Percentiles rank a stretch among this genome's conserved stretches.
Evolutionary conservation across 2,797 vertebrate genomes (phyloP).

Genomic region (Cheirogaleus major): DNA sequence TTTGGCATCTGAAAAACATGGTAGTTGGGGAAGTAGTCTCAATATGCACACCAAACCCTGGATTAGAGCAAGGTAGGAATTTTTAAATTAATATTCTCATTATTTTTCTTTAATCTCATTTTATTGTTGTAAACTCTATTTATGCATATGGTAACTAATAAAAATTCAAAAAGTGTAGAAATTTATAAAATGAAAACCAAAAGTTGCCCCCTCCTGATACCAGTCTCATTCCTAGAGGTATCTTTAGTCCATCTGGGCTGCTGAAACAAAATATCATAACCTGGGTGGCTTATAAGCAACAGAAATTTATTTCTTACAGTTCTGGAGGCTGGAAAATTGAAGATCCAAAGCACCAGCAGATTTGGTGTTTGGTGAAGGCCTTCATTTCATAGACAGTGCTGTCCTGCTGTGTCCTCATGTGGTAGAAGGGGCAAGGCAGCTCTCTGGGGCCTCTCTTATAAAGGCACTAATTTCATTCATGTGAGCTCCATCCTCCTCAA

Average conservation of each 20-base stretch:
- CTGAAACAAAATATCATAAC: not conserved
- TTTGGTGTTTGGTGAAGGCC: not conserved
- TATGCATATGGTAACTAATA: not conserved
- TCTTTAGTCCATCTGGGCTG: not conserved
- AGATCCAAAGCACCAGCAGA: not conserved
- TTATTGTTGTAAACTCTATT: not conserved
- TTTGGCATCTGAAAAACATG: conserved; percentile 93
- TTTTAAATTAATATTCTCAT: not conserved
- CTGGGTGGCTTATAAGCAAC: not conserved
- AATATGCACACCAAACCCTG: conserved; percentile 97
- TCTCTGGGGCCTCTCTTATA: not conserved
- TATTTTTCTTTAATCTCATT: not conserved
- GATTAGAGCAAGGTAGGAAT: conserved; percentile 93
- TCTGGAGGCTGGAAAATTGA: not conserved
- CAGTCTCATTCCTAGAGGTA: not conserved
- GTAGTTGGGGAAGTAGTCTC: conserved; percentile 91
- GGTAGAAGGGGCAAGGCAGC: not conserved
- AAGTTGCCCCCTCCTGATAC: not conserved
- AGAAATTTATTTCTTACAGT: not conserved
- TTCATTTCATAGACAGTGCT: not conserved
- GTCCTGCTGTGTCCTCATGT: not conserved
- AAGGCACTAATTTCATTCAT: not conserved
- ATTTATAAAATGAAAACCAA: not conserved
- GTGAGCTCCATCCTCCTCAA: not conserved
- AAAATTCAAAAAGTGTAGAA: not conserved